Evolutionary conservation across 2,113 vertebrate species (phyloP).

Genomic region (Pseudolaguvia tuberculata): DNA sequence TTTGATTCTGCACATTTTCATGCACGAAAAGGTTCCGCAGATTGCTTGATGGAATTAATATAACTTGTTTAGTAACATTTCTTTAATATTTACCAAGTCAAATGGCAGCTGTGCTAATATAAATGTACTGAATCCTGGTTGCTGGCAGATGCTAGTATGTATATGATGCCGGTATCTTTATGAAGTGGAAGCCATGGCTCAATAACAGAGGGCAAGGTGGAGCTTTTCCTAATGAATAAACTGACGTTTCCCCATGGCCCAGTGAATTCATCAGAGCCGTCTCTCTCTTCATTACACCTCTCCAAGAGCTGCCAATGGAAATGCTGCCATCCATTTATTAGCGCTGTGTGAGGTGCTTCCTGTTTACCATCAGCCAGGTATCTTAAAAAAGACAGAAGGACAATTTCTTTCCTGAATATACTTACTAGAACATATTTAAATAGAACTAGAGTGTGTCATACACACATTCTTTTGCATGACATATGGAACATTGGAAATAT

Average conservation of each 20-base stretch:
- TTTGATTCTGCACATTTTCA: constrained; percentile 18
- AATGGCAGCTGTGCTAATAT: background rate
- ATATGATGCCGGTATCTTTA: constrained; percentile 73
- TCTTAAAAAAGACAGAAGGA: constrained; percentile 36
- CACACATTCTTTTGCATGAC: background rate
- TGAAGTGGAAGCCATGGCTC: constrained; percentile 76
- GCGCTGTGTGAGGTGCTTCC: constrained; percentile 66
- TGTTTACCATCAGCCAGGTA: constrained; percentile 44
- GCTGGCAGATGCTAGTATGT: constrained; percentile 17
- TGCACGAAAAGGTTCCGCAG: constrained; percentile 25
- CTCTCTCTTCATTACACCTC: constrained; percentile 73
- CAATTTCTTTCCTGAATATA: constrained; percentile 33
- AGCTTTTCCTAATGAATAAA: constrained; percentile 88
- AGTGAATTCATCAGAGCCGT: constrained; percentile 80
- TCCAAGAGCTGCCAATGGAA: constrained; percentile 80
- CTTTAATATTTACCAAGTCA: constrained; percentile 16
- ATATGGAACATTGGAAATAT: background rate
- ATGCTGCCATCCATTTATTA: constrained; percentile 78
- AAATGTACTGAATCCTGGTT: background rate
- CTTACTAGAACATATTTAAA: background rate
- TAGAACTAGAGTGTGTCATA: background rate
- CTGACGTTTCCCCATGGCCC: constrained; percentile 77
- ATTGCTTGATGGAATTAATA: constrained; percentile 5
- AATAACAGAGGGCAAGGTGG: constrained; percentile 83
- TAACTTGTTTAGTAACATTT: background rate